Percentiles rank a stretch among this genome's conserved stretches.
Evolutionary conservation across 2,797 vertebrate species (phyloP).

Genomic region (Podarcis siculus): DNA sequence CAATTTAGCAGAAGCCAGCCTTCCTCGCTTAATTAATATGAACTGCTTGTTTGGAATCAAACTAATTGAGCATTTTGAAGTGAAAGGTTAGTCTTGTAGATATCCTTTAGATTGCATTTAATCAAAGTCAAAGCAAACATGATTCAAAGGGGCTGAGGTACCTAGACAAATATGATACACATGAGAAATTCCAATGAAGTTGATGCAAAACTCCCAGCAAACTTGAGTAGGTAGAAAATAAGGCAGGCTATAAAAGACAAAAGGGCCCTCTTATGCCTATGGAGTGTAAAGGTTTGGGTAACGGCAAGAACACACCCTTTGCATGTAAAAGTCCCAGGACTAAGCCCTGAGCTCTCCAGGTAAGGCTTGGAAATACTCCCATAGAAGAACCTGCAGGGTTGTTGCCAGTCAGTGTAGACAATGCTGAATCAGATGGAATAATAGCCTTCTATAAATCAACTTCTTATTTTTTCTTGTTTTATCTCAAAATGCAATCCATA

Average conservation of each 20-base stretch:
- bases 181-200: neutral
- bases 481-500: neutral
- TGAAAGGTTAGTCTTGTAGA: slow-evolving; percentile 3
- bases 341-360: too few relatives aligned
- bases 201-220: neutral
- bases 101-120: slow-evolving; percentile 7
- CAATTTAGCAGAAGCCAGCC: neutral
- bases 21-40: neutral
- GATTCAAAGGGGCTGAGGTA: neutral
- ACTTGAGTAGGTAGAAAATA: too few relatives aligned
- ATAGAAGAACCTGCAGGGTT: too few relatives aligned
- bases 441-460: too few relatives aligned
- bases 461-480: neutral
- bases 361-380: too few relatives aligned
- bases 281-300: neutral
- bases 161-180: too few relatives aligned
- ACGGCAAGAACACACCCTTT: too few relatives aligned
- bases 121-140: neutral
- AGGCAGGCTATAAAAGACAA: neutral
- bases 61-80: slow-evolving; percentile 15
- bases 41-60: slow-evolving; percentile 18
- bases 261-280: neutral
- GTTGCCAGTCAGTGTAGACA: too few relatives aligned
- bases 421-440: too few relatives aligned
- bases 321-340: too few relatives aligned